Evolutionary conservation across 2,888 invertebrate genomes (phyloP).

Genomic region (Chloromyia formosa): DNA sequence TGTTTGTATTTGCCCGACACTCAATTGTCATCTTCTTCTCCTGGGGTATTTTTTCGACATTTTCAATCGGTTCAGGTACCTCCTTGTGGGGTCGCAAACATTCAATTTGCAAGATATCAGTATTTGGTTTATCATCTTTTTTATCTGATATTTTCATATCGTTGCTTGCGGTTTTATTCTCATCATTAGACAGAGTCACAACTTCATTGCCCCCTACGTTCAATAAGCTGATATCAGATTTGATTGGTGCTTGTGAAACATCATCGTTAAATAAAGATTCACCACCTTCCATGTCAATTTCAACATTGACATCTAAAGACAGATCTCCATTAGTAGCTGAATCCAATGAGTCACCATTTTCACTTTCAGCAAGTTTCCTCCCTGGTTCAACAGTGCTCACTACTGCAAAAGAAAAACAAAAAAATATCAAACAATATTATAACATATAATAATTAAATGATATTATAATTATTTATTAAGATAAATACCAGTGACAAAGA

Average conservation of each 20-base stretch:
- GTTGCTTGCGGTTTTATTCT: constrained; percentile 51
- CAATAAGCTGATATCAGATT: too few species aligned
- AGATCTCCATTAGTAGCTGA: constrained; percentile 65
- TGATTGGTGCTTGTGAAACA: too few species aligned
- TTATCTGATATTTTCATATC: constrained; percentile 50
- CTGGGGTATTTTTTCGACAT: too few species aligned
- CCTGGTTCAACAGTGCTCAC: constrained; percentile 81
- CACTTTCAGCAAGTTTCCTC: constrained; percentile 69
- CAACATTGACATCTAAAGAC: constrained; percentile 66
- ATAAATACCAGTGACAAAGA: background rate
- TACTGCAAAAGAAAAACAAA: constrained; percentile 64
- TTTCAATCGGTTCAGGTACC: too few species aligned
- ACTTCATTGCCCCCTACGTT: too few species aligned
- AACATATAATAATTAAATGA: too few species aligned
- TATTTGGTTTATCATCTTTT: too few species aligned
- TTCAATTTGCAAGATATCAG: too few species aligned
- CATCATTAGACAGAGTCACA: constrained; percentile 54
- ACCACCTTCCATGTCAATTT: constrained; percentile 69
- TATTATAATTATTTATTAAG: constrained; percentile 10
- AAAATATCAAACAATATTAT: too few species aligned
- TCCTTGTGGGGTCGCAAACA: too few species aligned
- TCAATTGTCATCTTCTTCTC: too few species aligned
- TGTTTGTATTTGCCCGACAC: too few species aligned
- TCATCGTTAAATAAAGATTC: constrained; percentile 60
- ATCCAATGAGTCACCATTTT: constrained; percentile 72